A percentile compares a stretch with the other conserved stretches of the same genome.
Evolutionary conservation across 2,797 vertebrate species (phyloP).

Genomic region (Pelodytes ibericus): DNA sequence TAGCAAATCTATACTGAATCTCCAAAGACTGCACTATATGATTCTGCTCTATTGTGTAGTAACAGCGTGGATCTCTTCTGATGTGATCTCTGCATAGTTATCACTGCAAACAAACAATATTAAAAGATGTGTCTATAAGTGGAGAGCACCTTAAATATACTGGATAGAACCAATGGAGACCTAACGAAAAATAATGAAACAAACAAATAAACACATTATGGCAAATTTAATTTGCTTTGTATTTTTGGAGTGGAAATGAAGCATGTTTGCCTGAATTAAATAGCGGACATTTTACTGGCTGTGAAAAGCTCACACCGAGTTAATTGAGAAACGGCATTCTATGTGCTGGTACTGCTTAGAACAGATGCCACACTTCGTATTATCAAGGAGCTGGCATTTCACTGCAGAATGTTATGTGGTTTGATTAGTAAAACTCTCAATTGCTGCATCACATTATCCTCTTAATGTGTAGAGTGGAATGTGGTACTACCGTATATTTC

Average conservation of each 20-base stretch:
- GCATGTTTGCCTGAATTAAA: conserved; percentile 25
- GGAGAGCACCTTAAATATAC: background rate
- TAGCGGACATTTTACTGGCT: conserved; percentile 16
- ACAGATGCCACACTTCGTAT: conserved; percentile 42
- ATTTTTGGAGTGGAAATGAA: conserved; percentile 36
- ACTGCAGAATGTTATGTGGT: conserved; percentile 32
- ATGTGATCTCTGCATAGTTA: background rate
- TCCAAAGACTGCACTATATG: no score
- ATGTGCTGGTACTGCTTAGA: conserved; percentile 38
- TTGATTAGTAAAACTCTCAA: conserved; percentile 39
- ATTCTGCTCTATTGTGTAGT: background rate
- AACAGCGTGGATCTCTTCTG: background rate
- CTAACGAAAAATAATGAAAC: background rate
- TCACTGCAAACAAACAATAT: no score
- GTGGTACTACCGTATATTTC: conserved; percentile 3
- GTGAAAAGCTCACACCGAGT: conserved; percentile 34
- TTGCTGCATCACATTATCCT: conserved; percentile 37
- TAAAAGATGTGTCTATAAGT: no score
- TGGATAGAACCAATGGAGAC: background rate
- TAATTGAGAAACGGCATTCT: conserved; percentile 42
- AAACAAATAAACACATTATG: conserved; percentile 12
- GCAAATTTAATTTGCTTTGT: conserved; percentile 14
- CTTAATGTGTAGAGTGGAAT: conserved; percentile 24
- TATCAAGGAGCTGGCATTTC: conserved; percentile 38
- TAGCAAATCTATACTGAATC: no score